phyloP scores from a whole-genome alignment of 1,140 invertebrate species.

The Rhagoletis zephyria region DNA sequence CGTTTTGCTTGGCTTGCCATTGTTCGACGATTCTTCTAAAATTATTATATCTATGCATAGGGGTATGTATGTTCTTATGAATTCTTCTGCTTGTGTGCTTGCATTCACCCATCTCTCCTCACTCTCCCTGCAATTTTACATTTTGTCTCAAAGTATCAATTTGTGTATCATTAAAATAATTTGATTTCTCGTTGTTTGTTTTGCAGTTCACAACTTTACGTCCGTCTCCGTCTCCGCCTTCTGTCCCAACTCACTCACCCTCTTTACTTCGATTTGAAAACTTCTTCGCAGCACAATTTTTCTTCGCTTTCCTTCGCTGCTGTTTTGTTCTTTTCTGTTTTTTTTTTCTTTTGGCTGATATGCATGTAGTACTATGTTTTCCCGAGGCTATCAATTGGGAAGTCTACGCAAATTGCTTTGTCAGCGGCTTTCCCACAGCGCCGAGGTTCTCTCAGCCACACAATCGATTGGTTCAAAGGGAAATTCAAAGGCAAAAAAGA shows the following conservation, averaged over 20 bases:
- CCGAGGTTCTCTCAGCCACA: neutral
- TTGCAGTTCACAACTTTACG: neutral
- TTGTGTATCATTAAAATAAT: slow-evolving; percentile 55
- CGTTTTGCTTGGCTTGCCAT: neutral
- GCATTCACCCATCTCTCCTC: neutral
- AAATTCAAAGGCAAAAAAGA: slow-evolving; percentile 23
- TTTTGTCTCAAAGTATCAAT: slow-evolving; percentile 53
- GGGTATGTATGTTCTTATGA: neutral
- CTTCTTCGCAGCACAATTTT: neutral
- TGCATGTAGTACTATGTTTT: neutral
- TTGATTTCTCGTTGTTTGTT: slow-evolving; percentile 46
- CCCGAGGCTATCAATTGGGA: slow-evolving; percentile 44
- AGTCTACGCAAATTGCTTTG: slow-evolving; percentile 51
- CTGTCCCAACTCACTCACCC: neutral
- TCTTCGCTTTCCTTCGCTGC: neutral
- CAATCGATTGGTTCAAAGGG: neutral
- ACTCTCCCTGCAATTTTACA: neutral
- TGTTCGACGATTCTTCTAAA: neutral
- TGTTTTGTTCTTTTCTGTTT: neutral
- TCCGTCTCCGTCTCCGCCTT: neutral
- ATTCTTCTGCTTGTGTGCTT: neutral
- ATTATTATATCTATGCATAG: neutral
- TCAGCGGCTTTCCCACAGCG: slow-evolving; percentile 48
- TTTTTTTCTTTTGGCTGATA: neutral
- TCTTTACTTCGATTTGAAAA: neutral